These are phyloP conservation scores for Danio tinwini DNA, from an alignment of 2,797 vertebrate genomes.

Conservation along the genomic window DNA sequence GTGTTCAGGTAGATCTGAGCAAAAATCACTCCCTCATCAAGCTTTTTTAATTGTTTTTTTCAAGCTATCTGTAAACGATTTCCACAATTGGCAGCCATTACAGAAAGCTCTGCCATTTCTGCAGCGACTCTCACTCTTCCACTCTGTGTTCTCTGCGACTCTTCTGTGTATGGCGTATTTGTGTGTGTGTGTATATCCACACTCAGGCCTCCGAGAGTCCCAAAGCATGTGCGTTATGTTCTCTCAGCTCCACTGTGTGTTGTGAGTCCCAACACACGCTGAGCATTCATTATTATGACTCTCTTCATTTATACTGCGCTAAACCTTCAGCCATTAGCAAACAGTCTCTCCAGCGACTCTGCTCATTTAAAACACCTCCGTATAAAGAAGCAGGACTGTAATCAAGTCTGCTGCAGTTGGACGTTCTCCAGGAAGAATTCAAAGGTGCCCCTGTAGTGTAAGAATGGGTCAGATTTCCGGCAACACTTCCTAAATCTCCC, in stretches of 20 bases:
- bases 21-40: neutral
- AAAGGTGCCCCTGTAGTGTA: constrained; percentile 13
- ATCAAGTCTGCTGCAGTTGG: neutral
- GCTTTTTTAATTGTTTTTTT: no score
- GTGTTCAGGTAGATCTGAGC: neutral
- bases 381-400: constrained; percentile 22
- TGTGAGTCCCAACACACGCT: constrained; percentile 4
- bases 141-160: constrained; percentile 42
- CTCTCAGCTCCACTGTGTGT: constrained; percentile 13
- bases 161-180: neutral
- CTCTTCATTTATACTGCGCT: constrained; percentile 35
- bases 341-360: constrained; percentile 17
- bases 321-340: constrained; percentile 14
- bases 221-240: constrained; percentile 6
- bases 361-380: constrained; percentile 24
- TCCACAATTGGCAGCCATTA: constrained; percentile 54
- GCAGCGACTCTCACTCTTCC: constrained; percentile 25
- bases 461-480: neutral
- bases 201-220: constrained; percentile 8
- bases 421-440: constrained; percentile 23
- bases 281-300: constrained; percentile 30
- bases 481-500: constrained; percentile 10
- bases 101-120: constrained; percentile 53
- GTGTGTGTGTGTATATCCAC: constrained; percentile 4
- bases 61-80: neutral